Evolutionary conservation across 2,797 vertebrate species (phyloP).

Genomic region (Hippopotamyrus pictus): DNA sequence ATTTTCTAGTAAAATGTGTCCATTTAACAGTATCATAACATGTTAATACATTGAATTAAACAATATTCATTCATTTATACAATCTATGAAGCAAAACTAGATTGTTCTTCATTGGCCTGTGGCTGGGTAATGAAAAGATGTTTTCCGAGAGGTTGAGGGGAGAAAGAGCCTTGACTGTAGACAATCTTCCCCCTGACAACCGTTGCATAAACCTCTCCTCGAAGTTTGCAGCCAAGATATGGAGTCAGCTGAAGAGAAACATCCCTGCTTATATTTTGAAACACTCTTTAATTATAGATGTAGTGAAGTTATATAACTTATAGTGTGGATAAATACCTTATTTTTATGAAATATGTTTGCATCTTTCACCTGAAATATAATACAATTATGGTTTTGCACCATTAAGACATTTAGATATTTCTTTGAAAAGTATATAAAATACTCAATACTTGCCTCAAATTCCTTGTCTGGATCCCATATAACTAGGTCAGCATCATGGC

Average conservation of each 20-base stretch:
- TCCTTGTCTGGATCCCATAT: constrained; percentile 75
- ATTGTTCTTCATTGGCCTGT: constrained; percentile 29
- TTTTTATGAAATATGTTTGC: constrained; percentile 65
- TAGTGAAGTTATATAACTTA: not conserved
- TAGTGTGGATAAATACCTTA: constrained; percentile 47
- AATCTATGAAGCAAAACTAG: not conserved
- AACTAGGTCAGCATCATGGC: constrained; percentile 72
- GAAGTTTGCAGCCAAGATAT: constrained; percentile 62
- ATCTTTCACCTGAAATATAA: constrained; percentile 58
- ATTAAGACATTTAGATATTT: not conserved
- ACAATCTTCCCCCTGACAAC: constrained; percentile 65
- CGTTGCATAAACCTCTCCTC: constrained; percentile 60
- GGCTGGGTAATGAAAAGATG: constrained; percentile 52
- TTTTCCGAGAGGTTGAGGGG: constrained; percentile 58
- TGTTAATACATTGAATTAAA: not conserved
- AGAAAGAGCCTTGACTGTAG: constrained; percentile 64
- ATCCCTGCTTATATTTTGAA: not conserved
- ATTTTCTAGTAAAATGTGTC: not conserved
- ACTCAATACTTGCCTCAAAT: constrained; percentile 56
- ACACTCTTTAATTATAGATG: not conserved
- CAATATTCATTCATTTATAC: not conserved
- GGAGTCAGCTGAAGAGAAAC: constrained; percentile 61
- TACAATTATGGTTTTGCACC: not conserved
- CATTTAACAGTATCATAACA: not conserved
- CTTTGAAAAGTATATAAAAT: not conserved